phyloP scores from a whole-genome alignment of 2,888 invertebrate species.

The Lasioglossum leucozonium region DNA sequence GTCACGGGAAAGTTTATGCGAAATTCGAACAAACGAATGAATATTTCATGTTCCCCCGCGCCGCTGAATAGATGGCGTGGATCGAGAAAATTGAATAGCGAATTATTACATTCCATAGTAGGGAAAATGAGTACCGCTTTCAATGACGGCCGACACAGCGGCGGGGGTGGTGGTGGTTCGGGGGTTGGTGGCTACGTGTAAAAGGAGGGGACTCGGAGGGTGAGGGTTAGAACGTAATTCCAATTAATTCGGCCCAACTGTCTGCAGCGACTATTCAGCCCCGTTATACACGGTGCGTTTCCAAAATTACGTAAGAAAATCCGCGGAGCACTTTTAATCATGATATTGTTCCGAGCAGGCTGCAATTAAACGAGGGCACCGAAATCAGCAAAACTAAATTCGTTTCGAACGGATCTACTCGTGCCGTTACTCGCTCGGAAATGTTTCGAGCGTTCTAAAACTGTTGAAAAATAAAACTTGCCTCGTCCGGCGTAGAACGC shows the following conservation, averaged over 20 bases:
- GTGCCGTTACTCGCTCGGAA: neutral
- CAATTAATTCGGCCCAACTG: constrained; percentile 57
- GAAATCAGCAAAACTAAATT: too few relatives aligned
- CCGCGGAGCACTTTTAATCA: neutral
- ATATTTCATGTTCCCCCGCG: constrained; percentile 44
- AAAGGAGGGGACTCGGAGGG: constrained; percentile 16
- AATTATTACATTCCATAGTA: constrained; percentile 61
- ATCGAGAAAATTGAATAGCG: constrained; percentile 59
- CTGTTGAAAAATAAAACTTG: neutral
- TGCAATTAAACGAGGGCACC: neutral
- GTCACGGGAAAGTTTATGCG: constrained; percentile 22
- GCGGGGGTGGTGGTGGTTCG: neutral
- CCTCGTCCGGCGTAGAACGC: neutral
- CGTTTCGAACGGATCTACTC: neutral
- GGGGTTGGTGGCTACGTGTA: constrained; percentile 4
- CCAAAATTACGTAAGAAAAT: constrained; percentile 1
- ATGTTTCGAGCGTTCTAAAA: neutral
- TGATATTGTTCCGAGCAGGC: neutral
- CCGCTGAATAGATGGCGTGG: constrained; percentile 50
- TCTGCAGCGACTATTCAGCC: constrained; percentile 42
- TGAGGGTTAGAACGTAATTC: constrained; percentile 57
- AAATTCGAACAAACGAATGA: constrained; percentile 41
- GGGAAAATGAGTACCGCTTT: constrained; percentile 60
- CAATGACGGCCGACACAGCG: constrained; percentile 31
- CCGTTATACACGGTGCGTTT: constrained; percentile 21